Evolutionary conservation across 2,797 vertebrate genomes (phyloP).

Genomic region (Menidia menidia): DNA sequence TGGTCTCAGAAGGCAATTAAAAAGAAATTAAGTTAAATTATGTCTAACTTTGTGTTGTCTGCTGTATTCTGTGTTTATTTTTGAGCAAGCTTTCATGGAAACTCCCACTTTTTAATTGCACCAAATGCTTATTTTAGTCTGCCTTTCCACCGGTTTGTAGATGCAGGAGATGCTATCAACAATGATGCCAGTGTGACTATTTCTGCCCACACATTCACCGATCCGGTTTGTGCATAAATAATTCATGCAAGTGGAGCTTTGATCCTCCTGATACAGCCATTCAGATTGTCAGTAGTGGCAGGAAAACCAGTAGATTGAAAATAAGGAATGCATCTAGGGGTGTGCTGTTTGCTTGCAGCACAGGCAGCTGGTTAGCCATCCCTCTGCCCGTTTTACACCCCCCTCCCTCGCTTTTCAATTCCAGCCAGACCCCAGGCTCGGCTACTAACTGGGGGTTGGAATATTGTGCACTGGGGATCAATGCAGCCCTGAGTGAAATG

Average conservation of each 20-base stretch:
- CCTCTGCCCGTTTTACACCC: slow-evolving; percentile 74
- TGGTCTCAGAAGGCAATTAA: slow-evolving; percentile 78
- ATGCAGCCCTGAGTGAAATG: slow-evolving; percentile 97
- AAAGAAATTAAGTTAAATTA: slow-evolving; percentile 81
- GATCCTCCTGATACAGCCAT: slow-evolving; percentile 82
- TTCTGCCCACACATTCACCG: slow-evolving; percentile 65
- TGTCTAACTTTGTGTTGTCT: slow-evolving; percentile 84
- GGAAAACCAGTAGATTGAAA: slow-evolving; percentile 90
- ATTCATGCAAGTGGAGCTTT: slow-evolving; percentile 84
- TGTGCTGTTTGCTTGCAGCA: slow-evolving; percentile 90
- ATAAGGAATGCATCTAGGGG: slow-evolving; percentile 87
- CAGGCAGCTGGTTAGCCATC: slow-evolving; percentile 90
- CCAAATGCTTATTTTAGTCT: slow-evolving; percentile 68
- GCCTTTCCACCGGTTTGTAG: slow-evolving; percentile 85
- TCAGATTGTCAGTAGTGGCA: slow-evolving; percentile 84
- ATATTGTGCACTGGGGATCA: slow-evolving; percentile 96
- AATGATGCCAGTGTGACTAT: slow-evolving; percentile 88
- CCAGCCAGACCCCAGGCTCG: slow-evolving; percentile 89
- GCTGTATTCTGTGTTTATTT: slow-evolving; percentile 83
- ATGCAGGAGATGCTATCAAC: slow-evolving; percentile 91
- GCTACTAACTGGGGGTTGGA: slow-evolving; percentile 90
- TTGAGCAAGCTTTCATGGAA: slow-evolving; percentile 82
- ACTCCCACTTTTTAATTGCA: slow-evolving; percentile 82
- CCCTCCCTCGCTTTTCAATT: slow-evolving; percentile 87
- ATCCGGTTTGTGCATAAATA: slow-evolving; percentile 73